Base-by-base conservation (phyloP, 2,888 invertebrate species). In the Synergus itoensis region DNA sequence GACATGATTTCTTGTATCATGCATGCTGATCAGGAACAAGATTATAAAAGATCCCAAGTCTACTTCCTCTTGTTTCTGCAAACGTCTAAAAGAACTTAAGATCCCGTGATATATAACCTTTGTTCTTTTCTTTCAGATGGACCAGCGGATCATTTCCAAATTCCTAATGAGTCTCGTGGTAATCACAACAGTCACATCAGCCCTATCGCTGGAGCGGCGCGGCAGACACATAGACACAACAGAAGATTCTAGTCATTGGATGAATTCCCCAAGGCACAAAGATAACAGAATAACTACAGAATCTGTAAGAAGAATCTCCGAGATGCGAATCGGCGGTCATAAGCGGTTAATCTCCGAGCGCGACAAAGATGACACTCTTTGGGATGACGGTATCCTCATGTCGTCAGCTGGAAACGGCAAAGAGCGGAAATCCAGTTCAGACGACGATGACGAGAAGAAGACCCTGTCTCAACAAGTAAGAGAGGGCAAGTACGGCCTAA, bases 401-500 rank as follows among this genome's bases (percentile, higher is more conserved):
- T 94, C 95, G 80, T 95, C 96, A 88, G 95, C 96, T 77, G 96
- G 96, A 40, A 95, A 94, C 82, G 96, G 96, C 8, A 95, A 95
- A 86, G 92, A 92, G 78, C 88, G 88, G 40, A 94, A 93, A 80
- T 83, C 86, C 11, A 84, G 93, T 86, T 60, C 93, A 87, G 89
- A 92, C 45, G 93, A 93, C 80, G 96, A 96, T 82, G 97, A 97
- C 83, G 95, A 96, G 43, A 96, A 95, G 91, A 97, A 97, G 91
- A 97, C 97, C 7, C 93, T 97, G 57, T 95, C 97, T n/a, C 97
- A 97, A 92, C 97, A 97, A 93, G 97, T 97, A 86, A 96, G 96
- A 81, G 98, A 98, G 90, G 98, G 97, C 63, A 97, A 97, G 92
- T 98, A 98, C 92, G 97, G 97, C 48, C 93, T 98, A 8, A 97